These are phyloP conservation scores for Atrichornis clamosus DNA, from an alignment of 2,113 vertebrate genomes.

Conservation along the genomic window DNA sequence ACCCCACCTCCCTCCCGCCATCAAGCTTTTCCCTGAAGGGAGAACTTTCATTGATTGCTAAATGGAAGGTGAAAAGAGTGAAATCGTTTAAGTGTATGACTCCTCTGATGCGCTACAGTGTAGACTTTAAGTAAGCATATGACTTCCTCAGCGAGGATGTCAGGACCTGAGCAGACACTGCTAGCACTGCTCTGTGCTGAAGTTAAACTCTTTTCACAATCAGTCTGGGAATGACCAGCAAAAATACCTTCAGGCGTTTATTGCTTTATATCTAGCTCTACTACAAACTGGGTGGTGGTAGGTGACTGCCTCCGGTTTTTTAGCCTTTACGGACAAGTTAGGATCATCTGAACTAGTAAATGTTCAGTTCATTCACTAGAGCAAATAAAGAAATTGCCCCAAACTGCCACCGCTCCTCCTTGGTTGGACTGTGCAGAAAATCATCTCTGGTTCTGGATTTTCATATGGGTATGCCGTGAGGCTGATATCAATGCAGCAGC, in stretches of 20 bases:
- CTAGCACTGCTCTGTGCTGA: not conserved
- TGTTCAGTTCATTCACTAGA: not conserved
- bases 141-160: not conserved
- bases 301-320: not conserved
- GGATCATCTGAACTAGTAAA: not conserved
- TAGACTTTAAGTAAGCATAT: not conserved
- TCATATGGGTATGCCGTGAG: not conserved
- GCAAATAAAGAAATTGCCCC: not conserved
- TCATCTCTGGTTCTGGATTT: not conserved
- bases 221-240: not conserved
- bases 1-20: too few relatives aligned
- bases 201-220: not conserved
- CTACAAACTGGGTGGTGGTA: not conserved
- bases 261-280: not conserved
- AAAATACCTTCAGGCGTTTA: not conserved
- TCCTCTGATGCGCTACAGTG: not conserved
- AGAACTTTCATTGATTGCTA: constrained; percentile 56
- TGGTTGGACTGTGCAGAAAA: not conserved
- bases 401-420: not conserved
- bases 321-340: not conserved
- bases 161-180: not conserved
- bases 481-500: not conserved
- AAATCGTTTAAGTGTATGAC: not conserved
- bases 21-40: not conserved
- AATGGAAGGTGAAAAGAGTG: constrained; percentile 21